Evolutionary conservation across 1,140 invertebrate genomes (phyloP).

Genomic region (Pseudobourletiella spinata): DNA sequence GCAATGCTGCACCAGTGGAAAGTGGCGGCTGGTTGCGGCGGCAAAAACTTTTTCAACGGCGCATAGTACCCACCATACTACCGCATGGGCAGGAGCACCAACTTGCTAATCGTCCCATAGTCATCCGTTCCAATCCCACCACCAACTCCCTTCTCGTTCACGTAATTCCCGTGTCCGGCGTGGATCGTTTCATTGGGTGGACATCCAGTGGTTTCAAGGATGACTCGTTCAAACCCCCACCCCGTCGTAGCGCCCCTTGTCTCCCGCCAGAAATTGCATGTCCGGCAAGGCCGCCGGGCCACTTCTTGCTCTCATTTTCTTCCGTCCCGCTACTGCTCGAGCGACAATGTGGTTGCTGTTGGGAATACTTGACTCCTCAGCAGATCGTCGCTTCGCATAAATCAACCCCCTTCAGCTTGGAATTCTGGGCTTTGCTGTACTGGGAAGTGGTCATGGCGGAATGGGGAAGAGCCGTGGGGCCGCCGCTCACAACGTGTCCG

Average conservation of each 20-base stretch:
- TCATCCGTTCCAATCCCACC: neutral
- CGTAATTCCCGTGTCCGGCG: neutral
- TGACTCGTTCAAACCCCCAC: neutral
- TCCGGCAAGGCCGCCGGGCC: constrained; percentile 54
- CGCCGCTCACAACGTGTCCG: constrained; percentile 46
- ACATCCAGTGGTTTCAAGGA: neutral
- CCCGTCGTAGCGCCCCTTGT: constrained; percentile 8
- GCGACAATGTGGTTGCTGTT: constrained; percentile 20
- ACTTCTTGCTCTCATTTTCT: constrained; percentile 53
- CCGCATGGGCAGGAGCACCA: constrained; percentile 86
- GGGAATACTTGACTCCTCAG: constrained; percentile 62
- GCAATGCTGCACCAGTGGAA: constrained; percentile 97
- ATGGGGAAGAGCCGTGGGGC: neutral
- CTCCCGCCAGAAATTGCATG: constrained; percentile 23
- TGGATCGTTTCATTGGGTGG: constrained; percentile 33
- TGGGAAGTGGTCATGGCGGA: neutral
- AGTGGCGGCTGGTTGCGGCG: constrained; percentile 83
- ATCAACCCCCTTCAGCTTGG: constrained; percentile 80
- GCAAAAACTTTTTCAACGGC: constrained; percentile 85
- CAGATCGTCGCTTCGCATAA: constrained; percentile 90
- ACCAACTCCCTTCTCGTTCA: neutral
- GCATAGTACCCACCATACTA: constrained; percentile 98
- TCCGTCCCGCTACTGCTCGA: constrained; percentile 37
- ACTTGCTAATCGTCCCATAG: constrained; percentile 3
- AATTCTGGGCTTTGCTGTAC: constrained; percentile 9